These are phyloP conservation scores for Musca domestica DNA, from an alignment of 1,140 invertebrate genomes.

Conservation along the genomic window DNA sequence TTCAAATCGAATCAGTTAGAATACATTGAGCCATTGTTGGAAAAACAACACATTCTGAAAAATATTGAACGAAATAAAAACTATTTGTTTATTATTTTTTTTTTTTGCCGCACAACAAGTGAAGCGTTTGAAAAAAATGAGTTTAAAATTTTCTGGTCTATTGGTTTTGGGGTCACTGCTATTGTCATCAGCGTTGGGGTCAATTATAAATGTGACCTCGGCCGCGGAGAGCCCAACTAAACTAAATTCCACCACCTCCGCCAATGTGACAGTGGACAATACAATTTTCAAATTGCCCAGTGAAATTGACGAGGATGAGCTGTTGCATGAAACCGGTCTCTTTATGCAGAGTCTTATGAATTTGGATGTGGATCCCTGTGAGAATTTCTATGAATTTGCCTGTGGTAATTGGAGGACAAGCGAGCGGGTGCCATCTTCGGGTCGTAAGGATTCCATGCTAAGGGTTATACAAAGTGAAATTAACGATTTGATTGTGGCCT, in stretches of 20 bases:
- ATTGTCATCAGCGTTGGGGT: neutral
- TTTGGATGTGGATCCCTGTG: slow-evolving; percentile 63
- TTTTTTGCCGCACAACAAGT: too few relatives aligned
- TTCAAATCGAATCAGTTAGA: too few relatives aligned
- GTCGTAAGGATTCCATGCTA: slow-evolving; percentile 38
- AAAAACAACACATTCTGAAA: too few relatives aligned
- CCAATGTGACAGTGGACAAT: neutral
- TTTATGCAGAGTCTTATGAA: slow-evolving; percentile 55
- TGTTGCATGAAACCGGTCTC: slow-evolving; percentile 36
- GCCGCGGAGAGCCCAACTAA: neutral
- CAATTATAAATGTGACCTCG: neutral
- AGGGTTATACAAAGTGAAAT: slow-evolving; percentile 41
- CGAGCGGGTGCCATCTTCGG: slow-evolving; percentile 52
- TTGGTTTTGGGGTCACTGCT: neutral
- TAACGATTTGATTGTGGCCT: slow-evolving; percentile 34
- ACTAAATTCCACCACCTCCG: neutral
- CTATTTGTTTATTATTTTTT: too few relatives aligned
- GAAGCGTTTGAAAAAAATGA: too few relatives aligned
- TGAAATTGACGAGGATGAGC: slow-evolving; percentile 35
- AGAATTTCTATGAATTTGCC: slow-evolving; percentile 69
- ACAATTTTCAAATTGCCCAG: slow-evolving; percentile 22
- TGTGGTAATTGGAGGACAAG: slow-evolving; percentile 62
- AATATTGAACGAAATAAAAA: too few relatives aligned
- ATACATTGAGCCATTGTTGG: too few relatives aligned
- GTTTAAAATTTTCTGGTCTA: too few relatives aligned